Base-by-base conservation (phyloP, 1,140 invertebrate genomes). In the Zaprionus taronus region DNA sequence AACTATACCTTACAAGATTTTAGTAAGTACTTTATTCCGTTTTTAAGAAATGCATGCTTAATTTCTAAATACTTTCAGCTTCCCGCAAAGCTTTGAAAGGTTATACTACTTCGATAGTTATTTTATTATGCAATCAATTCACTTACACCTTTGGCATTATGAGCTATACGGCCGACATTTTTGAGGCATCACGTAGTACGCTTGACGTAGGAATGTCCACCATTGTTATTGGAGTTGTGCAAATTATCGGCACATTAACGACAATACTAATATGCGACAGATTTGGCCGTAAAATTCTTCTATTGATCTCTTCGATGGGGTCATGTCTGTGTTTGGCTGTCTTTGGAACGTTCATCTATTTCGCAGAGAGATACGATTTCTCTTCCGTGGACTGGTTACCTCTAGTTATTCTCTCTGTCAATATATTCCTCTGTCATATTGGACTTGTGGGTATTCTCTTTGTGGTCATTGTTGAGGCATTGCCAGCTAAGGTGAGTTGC, bases 121-220 rank as follows among this genome's bases (percentile, higher is more conserved):
- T 91, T n/a, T 47, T 89, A 1, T 26, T 67, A 6, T 7, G 26
- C 5, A 77, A 84, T 49, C 81, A 83, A 7, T 84, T 86, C 2
- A 81, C 79, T 5, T 83, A 74, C 34, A 83, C 79, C 14, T 91
- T 83, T 34, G 74, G 82, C 34, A 57, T 92, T 7, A 81, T 76
- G 38, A 83, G 69, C 14, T 92, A 92, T 15, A 41, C 87, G 41
- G 31, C 91, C 34, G 93, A 93, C 1, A 97, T 96, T 76, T 97
- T 96, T 83, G 78, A 92, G 0, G 93, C 93, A 5, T 94, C 96
- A 0, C 94, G 95, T 1, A 94, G 94, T 2, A 91, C 81, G 0
- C 75, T 94, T 22, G 93, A 93, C 71, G 91, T 94, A 3, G 93
- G 93, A 74, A 93, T 93, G 77, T 93, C 93, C 82, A 94, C 94